Percentiles rank a stretch among this genome's conserved stretches.
These are phyloP conservation scores for Sympetrum striolatum DNA, from an alignment of 2,888 invertebrate genomes.

Conservation along the genomic window DNA sequence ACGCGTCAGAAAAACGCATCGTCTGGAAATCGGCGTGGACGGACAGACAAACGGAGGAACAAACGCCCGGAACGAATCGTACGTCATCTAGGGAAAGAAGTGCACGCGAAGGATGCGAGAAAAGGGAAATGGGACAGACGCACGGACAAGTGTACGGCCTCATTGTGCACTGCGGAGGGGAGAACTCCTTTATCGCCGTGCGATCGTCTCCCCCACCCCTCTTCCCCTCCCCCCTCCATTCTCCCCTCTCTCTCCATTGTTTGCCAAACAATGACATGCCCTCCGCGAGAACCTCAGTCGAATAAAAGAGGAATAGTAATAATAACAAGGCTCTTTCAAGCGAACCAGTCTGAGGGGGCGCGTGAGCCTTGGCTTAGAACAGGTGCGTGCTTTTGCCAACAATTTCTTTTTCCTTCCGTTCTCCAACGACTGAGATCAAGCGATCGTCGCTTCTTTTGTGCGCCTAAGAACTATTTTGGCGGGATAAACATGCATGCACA, in stretches of 20 bases:
- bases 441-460: too few relatives aligned
- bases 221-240: neutral
- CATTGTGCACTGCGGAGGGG: too few relatives aligned
- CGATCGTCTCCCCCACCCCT: neutral
- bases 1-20: too few relatives aligned
- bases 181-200: neutral
- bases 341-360: neutral
- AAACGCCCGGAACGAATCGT: too few relatives aligned
- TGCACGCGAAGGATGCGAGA: too few relatives aligned
- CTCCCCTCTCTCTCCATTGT: conserved; percentile 5
- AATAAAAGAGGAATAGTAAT: conserved; percentile 18
- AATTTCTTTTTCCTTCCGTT: neutral
- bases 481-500: too few relatives aligned
- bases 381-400: neutral
- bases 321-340: conserved; percentile 30
- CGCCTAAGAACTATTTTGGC: too few relatives aligned
- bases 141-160: too few relatives aligned
- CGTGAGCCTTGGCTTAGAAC: neutral
- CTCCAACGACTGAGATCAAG: neutral
- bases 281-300: conserved; percentile 18
- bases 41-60: too few relatives aligned
- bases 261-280: conserved; percentile 38
- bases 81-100: too few relatives aligned
- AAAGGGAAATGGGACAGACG: too few relatives aligned
- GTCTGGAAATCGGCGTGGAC: too few relatives aligned